Conservation (phyloP, 2,113 vertebrate species). For the Cololabis saira region DNA sequence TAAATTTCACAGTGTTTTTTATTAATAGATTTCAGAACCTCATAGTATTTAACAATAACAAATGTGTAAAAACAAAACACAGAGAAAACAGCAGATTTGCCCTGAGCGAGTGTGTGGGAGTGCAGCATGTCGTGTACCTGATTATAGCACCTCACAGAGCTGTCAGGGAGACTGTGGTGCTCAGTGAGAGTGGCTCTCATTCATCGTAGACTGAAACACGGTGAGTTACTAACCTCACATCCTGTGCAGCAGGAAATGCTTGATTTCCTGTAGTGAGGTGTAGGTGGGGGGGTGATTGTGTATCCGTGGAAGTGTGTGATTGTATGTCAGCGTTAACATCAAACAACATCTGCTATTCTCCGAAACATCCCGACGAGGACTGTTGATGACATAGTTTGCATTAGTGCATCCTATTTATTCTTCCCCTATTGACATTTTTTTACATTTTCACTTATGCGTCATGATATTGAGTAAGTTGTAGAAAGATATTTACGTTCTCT, state of each 20-base stretch:
- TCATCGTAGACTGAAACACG: constrained; percentile 67
- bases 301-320: constrained; percentile 9
- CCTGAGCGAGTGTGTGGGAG: constrained; percentile 41
- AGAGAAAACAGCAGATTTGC: constrained; percentile 17
- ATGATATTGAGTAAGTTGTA: too few species aligned
- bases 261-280: constrained; percentile 75
- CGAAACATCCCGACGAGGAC: constrained; percentile 16
- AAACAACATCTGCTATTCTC: neutral
- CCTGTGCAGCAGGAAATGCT: constrained; percentile 76
- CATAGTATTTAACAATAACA: too few species aligned
- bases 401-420: constrained; percentile 14
- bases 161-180: constrained; percentile 60
- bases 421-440: neutral
- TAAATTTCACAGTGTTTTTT: too few species aligned
- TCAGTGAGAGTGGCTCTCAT: constrained; percentile 67
- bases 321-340: constrained; percentile 2
- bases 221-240: constrained; percentile 69
- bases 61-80: too few species aligned
- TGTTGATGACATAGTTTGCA: neutral
- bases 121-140: constrained; percentile 30
- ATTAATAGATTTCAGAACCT: too few species aligned
- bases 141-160: constrained; percentile 59
- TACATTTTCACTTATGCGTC: too few species aligned
- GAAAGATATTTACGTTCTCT: too few species aligned
- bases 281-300: constrained; percentile 46